Evolutionary conservation across 1,140 invertebrate species (phyloP), one percentile per base, ranked within the genome.

Genomic region (Conus betulinus): DNA sequence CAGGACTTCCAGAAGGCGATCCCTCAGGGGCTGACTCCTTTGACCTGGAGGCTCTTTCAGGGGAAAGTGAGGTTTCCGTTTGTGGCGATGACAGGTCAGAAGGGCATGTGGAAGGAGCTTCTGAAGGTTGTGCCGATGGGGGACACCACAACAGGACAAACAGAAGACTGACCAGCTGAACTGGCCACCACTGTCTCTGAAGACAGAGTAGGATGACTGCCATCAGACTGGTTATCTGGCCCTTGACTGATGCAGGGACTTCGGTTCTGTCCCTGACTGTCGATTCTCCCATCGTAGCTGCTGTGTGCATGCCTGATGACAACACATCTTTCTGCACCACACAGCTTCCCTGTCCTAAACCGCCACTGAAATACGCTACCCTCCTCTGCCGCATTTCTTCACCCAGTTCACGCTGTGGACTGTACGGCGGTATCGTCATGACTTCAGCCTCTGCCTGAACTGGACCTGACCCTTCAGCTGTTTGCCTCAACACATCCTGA

Each of bases 311-410:
- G n/a, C 63, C 74, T 67, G n/a, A 67, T 53, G 86, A 79, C 13
- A 20, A 20, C 39, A 39, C 39, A 39, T 67, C 27, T 60, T 60
- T 60, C 57, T 11, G 57, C 15, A 15, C 57, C 57, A 8, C 57
- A 60, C 53, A 13, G 60, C 15, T 10, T 74, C 53, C 25, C 57
- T 74, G 10, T 10, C 25, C 39, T 53, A 39, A 71, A 17, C 53
- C n/a, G 27, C 52, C 63, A 53, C 63, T 1, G 52, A 89, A 89
- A 57, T 87, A 89, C n/a, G 87, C 63, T n/a, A 89, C 89, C 60
- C 89, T 76, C 52, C 89, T 87, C 57, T 57, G 74, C 27, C 86
- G 83, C 15, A 88, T 51, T 27, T 89, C 85, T 10, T 90, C 88
- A 39, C 52, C 11, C 5, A 25, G 39, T 53, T 81, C 39, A 52